phyloP scores from a whole-genome alignment of 2,113 vertebrate species.

The Mandrillus leucophaeus region DNA sequence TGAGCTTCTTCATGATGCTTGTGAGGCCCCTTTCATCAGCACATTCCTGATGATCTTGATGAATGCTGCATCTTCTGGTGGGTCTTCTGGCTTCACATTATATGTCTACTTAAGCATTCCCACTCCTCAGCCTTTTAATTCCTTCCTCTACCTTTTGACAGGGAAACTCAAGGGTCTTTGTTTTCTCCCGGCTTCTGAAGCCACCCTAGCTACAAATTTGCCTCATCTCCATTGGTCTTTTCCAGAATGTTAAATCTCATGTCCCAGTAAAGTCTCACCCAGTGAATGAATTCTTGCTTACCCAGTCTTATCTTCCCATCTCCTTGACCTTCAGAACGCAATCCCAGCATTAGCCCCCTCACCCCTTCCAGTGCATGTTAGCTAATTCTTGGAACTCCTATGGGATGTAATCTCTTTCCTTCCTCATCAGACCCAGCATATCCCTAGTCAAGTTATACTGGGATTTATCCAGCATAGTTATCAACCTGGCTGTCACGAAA shows the following conservation, averaged over 20 bases:
- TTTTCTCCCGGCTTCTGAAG: not conserved
- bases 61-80: not conserved
- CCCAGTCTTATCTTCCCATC: not conserved
- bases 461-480: not conserved
- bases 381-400: not conserved
- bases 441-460: not conserved
- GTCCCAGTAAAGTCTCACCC: not conserved
- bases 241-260: not conserved
- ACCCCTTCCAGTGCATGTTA: not conserved
- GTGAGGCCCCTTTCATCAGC: not conserved
- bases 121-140: not conserved
- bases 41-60: not conserved
- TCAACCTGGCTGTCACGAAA: not conserved
- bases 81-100: not conserved
- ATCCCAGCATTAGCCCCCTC: not conserved
- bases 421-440: not conserved
- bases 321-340: not conserved
- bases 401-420: not conserved
- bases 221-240: not conserved
- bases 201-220: not conserved
- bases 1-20: not conserved
- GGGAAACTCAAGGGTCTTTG: not conserved
- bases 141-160: not conserved
- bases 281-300: not conserved
- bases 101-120: not conserved